These are phyloP conservation scores for Columba livia DNA, from an alignment of 2,113 vertebrate species.

Conservation along the genomic window DNA sequence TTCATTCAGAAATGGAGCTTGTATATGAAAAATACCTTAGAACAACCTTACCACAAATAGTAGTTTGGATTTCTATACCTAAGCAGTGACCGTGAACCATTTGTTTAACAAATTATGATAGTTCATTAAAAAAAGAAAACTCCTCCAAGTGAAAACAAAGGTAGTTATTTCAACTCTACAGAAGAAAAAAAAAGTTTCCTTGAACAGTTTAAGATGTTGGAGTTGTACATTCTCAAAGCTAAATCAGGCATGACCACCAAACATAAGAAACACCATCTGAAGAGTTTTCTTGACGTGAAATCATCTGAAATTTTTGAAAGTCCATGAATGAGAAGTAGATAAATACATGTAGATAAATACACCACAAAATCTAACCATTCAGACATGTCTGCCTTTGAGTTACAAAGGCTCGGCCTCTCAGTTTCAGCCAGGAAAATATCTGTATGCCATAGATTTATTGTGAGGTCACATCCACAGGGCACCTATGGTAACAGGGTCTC, in stretches of 20 bases:
- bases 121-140: not conserved
- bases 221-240: not conserved
- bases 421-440: not conserved
- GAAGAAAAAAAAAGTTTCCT: not conserved
- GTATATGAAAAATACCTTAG: not conserved
- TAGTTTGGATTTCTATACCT: not conserved
- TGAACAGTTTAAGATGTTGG: not conserved
- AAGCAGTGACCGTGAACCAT: not conserved
- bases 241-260: not conserved
- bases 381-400: not conserved
- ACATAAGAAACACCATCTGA: not conserved
- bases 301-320: not conserved
- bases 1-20: not conserved
- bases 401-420: not conserved
- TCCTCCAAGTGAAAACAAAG: not conserved
- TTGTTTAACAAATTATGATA: not conserved
- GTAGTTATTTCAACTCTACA: not conserved
- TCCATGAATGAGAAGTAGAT: not conserved
- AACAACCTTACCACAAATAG: not conserved
- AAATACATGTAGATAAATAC: not conserved
- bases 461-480: not conserved
- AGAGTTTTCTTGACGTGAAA: not conserved
- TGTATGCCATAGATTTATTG: not conserved
- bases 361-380: not conserved
- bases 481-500: not conserved